phyloP scores from a whole-genome alignment of 1,140 invertebrate genomes.

The Paraescarpia echinospica region DNA sequence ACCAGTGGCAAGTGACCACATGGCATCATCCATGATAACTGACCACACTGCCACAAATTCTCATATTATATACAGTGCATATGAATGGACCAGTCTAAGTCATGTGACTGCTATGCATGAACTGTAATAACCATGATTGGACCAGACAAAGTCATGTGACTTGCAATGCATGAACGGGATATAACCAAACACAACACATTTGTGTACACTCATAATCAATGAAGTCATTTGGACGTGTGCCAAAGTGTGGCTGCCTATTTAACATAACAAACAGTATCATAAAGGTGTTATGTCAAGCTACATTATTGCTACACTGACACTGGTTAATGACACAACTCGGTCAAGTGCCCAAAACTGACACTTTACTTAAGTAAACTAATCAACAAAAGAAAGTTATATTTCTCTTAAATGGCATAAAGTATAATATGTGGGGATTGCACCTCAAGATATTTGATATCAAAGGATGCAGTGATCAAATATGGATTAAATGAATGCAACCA shows the following conservation, averaged over 20 bases:
- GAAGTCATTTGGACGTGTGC: not conserved
- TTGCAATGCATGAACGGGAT: not conserved
- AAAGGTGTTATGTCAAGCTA: not conserved
- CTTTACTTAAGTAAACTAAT: not conserved
- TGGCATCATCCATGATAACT: not conserved
- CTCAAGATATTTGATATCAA: too few species aligned
- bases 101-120: not conserved
- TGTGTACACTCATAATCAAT: not conserved
- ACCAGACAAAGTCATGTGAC: too few species aligned
- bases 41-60: not conserved
- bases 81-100: not conserved
- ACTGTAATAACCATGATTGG: too few species aligned
- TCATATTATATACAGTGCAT: not conserved
- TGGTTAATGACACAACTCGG: too few species aligned
- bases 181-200: not conserved
- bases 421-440: too few species aligned
- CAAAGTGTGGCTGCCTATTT: not conserved
- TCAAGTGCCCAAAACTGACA: not conserved
- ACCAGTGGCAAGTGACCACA: not conserved
- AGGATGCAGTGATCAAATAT: too few species aligned
- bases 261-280: not conserved
- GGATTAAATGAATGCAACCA: too few species aligned
- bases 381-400: too few species aligned
- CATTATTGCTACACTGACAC: not conserved
- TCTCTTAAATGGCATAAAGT: too few species aligned